Evolutionary conservation across 2,113 vertebrate species (phyloP), one percentile per base, ranked within the genome.

Genomic region (Sapayoa aenigma): DNA sequence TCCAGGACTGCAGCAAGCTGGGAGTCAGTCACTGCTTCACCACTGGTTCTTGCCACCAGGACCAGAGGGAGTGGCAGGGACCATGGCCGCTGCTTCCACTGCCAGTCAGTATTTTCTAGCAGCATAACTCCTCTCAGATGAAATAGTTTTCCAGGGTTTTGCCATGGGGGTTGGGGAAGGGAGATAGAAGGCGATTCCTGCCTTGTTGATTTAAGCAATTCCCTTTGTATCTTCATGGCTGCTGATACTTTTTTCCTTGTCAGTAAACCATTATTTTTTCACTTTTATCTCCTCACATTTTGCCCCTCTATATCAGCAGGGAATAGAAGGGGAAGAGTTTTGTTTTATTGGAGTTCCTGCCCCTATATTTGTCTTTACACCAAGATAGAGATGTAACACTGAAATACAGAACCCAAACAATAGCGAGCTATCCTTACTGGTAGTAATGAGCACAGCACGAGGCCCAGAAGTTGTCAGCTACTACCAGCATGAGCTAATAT

Each of bases 361-460:
- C 16, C 59, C 25, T 11, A 28, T 28, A 39, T 62, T 28, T 62
- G 24, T 39, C 25, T 39, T 62, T 62, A 62, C 25, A 60, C 24
- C 35, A 39, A 28, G 59, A 28, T 35, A 62, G 35, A 62, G 35
- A 33, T 49, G 39, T 53, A 24, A 2, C 5, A 14, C 14, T 39
- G 27, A 56, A 60, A n/a, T 33, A 22, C 39, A 52, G n/a, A 37
- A n/a, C 25, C 46, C 1, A 1, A 68, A 27, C 0, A 1, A 52
- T 24, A 19, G 14, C 13, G 62, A 56, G 42, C 24, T 55, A 4
- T 56, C 49, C 78, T 56, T 47, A 23, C 33, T 59, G 47, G n/a
- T n/a, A n/a, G n/a, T n/a, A n/a, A n/a, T n/a, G n/a, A n/a, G n/a
- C n/a, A 44, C 1, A 4, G 20, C 39, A 49, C 2, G 31, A 73